Evolutionary conservation across 37 sponge, comb jelly and placozoan genomes (phyloP).

Genomic region (Tethya wilhelma): DNA sequence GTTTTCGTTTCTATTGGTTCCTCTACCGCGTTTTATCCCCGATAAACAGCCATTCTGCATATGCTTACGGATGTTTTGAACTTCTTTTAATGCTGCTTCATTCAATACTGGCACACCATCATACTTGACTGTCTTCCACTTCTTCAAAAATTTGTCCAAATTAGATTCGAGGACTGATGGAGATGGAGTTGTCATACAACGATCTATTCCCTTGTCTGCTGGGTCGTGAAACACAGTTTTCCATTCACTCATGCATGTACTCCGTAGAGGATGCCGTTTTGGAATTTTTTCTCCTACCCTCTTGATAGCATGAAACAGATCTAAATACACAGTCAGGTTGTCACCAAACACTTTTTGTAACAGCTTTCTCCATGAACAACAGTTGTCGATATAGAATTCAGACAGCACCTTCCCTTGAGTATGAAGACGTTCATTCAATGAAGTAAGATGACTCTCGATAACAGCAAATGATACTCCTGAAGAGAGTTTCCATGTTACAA

Average conservation of each 20-base stretch:
- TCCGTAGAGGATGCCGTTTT: constrained; percentile 17
- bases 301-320: constrained; percentile 54
- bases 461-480: constrained; percentile 4
- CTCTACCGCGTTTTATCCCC: constrained; percentile 41
- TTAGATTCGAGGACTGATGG: constrained; percentile 16
- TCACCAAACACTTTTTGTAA: constrained; percentile 45
- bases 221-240: constrained; percentile 37
- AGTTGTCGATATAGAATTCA: constrained; percentile 58
- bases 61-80: constrained; percentile 16
- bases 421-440: constrained; percentile 12
- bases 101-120: neutral
- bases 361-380: constrained; percentile 37
- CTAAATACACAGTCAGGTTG: constrained; percentile 15
- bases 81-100: constrained; percentile 30
- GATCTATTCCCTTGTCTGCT: constrained; percentile 12
- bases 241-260: constrained; percentile 30
- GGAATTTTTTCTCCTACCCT: constrained; percentile 33
- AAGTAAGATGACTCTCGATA: constrained; percentile 1
- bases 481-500: constrained; percentile 41
- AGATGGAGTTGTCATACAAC: constrained; percentile 16
- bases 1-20: constrained; percentile 46
- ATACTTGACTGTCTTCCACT: constrained; percentile 13
- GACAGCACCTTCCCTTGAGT: constrained; percentile 15
- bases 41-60: constrained; percentile 47
- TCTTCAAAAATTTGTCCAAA: neutral